A percentile compares a stretch with the other conserved stretches of the same genome.
Evolutionary conservation across 2,797 vertebrate species (phyloP).

Genomic region (Lithobates pipiens): DNA sequence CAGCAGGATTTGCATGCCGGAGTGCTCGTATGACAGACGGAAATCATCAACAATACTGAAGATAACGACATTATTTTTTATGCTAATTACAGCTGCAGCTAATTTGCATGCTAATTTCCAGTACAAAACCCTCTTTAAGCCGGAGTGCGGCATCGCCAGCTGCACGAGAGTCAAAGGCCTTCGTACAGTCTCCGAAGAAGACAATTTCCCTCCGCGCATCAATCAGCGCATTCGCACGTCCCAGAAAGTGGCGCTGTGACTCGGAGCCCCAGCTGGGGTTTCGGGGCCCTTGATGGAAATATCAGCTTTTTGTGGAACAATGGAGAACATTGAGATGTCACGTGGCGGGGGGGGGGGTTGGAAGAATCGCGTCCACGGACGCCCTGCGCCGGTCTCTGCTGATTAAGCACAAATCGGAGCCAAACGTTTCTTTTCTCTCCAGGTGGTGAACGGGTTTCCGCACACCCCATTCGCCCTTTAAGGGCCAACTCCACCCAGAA

Average conservation of each 20-base stretch:
- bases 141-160: constrained; percentile 54
- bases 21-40: constrained; percentile 61
- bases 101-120: constrained; percentile 62
- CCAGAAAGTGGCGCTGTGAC: constrained; percentile 68
- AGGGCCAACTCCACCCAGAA: too few species aligned
- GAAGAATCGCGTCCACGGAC: neutral
- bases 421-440: neutral
- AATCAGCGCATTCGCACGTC: neutral
- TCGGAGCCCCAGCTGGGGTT: neutral
- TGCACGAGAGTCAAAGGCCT: constrained; percentile 56
- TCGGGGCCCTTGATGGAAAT: neutral
- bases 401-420: neutral
- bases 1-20: constrained; percentile 53
- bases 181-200: constrained; percentile 34
- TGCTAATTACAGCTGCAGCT: constrained; percentile 62
- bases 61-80: constrained; percentile 62
- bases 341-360: neutral
- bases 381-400: neutral
- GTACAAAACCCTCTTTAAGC: constrained; percentile 60
- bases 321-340: neutral
- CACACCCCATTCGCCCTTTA: too few species aligned
- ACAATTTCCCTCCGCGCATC: constrained; percentile 43
- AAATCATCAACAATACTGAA: constrained; percentile 57
- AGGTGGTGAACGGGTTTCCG: too few species aligned
- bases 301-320: neutral